A percentile compares a stretch with the other conserved stretches of the same genome.
phyloP scores from a whole-genome alignment of 2,113 vertebrate genomes.

The Verasper variegatus region DNA sequence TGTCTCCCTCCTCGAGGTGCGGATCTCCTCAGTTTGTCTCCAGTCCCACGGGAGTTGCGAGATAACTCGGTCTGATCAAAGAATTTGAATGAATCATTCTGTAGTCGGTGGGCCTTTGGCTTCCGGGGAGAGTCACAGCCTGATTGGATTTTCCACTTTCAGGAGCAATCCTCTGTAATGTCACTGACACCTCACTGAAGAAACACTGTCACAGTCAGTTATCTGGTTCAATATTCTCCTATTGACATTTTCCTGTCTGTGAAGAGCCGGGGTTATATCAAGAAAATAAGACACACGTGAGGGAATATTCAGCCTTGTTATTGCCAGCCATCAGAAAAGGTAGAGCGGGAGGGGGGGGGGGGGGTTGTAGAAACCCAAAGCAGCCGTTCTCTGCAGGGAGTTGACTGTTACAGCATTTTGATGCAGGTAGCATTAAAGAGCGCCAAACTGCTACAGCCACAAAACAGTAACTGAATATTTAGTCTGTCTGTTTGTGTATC shows the following conservation, averaged over 20 bases:
- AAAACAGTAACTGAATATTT: slow-evolving; percentile 36
- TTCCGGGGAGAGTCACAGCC: slow-evolving; percentile 52
- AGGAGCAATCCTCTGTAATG: slow-evolving; percentile 65
- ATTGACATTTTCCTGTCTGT: slow-evolving; percentile 61
- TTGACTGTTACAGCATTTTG: slow-evolving; percentile 47
- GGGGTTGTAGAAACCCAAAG: slow-evolving; percentile 2
- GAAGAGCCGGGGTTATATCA: slow-evolving; percentile 21
- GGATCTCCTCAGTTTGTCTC: slow-evolving; percentile 52
- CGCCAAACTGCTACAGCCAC: slow-evolving; percentile 31
- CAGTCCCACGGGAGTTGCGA: slow-evolving; percentile 36
- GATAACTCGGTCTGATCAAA: slow-evolving; percentile 59
- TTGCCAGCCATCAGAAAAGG: slow-evolving; percentile 21
- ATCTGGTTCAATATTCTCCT: slow-evolving; percentile 67
- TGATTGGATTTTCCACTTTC: slow-evolving; percentile 77
- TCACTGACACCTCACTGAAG: slow-evolving; percentile 61
- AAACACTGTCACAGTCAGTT: slow-evolving; percentile 63
- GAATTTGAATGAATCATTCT: slow-evolving; percentile 67
- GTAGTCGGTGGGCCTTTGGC: slow-evolving; percentile 48
- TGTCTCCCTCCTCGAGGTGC: slow-evolving; percentile 29
- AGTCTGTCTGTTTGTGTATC: slow-evolving; percentile 34
- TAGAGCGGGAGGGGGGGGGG: too few relatives aligned
- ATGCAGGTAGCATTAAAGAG: slow-evolving; percentile 29
- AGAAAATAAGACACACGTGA: slow-evolving; percentile 61
- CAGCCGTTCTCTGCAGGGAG: slow-evolving; percentile 43
- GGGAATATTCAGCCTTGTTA: slow-evolving; percentile 56